These are phyloP conservation scores for Cacatua alba DNA, from an alignment of 2,113 vertebrate species.

Conservation along the genomic window DNA sequence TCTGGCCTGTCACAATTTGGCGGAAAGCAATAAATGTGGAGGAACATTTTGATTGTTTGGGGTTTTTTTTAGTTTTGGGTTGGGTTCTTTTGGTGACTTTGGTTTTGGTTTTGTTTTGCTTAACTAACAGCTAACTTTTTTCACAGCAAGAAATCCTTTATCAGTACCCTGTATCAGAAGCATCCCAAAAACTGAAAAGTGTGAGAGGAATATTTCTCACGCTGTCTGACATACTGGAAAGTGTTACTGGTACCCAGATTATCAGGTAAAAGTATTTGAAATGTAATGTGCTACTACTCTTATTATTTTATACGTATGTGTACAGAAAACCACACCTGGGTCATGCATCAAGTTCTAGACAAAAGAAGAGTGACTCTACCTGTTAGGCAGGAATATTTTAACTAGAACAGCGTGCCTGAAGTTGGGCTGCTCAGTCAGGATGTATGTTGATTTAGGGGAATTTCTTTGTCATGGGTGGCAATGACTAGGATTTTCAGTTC, in stretches of 20 bases:
- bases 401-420: not conserved
- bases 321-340: not conserved
- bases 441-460: not conserved
- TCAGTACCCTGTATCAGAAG: slow-evolving; percentile 89
- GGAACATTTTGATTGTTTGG: not conserved
- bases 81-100: not conserved
- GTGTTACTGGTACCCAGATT: slow-evolving; percentile 87
- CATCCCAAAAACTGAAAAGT: slow-evolving; percentile 89
- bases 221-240: slow-evolving; percentile 94
- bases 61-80: fast-evolving
- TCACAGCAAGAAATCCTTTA: slow-evolving; percentile 95
- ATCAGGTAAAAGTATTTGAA: slow-evolving; percentile 82
- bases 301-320: not conserved
- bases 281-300: not conserved
- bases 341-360: not conserved
- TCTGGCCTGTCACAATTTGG: not conserved
- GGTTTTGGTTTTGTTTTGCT: not conserved
- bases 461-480: not conserved
- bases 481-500: not conserved
- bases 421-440: not conserved
- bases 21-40: not conserved
- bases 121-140: slow-evolving; percentile 47
- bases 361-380: not conserved
- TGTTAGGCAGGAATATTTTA: not conserved
- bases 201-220: slow-evolving; percentile 96